These are phyloP conservation scores for Conomelus anceps DNA, from an alignment of 2,888 invertebrate species.

Conservation along the genomic window DNA sequence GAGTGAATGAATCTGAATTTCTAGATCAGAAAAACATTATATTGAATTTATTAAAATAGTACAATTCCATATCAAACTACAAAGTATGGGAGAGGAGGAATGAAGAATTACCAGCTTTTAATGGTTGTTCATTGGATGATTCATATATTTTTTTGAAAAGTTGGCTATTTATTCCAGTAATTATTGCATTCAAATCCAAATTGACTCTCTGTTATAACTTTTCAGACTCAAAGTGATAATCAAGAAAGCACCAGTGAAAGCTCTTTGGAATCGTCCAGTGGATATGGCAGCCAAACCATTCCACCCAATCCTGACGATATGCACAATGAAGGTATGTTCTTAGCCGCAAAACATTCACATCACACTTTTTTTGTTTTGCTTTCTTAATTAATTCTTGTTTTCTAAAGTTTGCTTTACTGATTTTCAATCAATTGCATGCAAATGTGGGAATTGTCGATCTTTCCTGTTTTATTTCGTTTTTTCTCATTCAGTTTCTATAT, in stretches of 20 bases:
- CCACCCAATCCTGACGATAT: slow-evolving; percentile 45
- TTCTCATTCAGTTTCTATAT: no score
- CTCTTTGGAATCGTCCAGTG: slow-evolving; percentile 66
- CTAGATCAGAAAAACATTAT: no score
- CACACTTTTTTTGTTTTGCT: background rate
- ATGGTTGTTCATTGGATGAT: no score
- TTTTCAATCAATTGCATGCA: background rate
- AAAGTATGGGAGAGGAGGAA: no score
- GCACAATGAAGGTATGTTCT: slow-evolving; percentile 31
- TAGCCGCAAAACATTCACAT: slow-evolving; percentile 2
- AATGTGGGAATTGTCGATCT: no score
- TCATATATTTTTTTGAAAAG: slow-evolving; percentile 6
- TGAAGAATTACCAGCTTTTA: no score
- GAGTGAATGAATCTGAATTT: no score
- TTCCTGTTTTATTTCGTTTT: no score
- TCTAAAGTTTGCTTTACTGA: background rate
- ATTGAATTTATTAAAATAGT: no score
- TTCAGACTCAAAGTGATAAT: slow-evolving; percentile 39
- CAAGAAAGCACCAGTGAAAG: slow-evolving; percentile 60
- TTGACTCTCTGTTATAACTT: background rate
- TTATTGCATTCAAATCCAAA: no score
- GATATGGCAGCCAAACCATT: slow-evolving; percentile 69
- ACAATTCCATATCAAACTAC: no score
- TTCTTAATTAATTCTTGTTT: background rate
- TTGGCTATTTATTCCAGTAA: background rate